Conservation (phyloP, 2,113 vertebrate species). For the Nestor notabilis region DNA sequence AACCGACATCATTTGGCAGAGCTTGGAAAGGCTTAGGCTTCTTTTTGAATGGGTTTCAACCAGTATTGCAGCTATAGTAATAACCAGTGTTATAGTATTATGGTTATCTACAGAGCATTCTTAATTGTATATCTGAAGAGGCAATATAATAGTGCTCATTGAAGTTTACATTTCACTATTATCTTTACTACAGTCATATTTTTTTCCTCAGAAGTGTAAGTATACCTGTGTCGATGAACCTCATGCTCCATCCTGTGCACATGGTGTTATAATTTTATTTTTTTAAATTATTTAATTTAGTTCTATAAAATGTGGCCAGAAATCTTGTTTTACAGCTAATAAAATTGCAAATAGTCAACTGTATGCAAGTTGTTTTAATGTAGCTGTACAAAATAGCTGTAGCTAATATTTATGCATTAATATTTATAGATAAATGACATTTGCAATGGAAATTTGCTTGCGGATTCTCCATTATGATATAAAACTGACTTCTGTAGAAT, state of each 20-base stretch:
- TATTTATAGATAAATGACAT: conserved; percentile 41
- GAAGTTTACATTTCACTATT: background rate
- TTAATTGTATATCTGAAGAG: background rate
- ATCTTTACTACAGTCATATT: background rate
- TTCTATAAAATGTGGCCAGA: background rate
- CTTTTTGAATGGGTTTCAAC: background rate
- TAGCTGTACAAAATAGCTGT: background rate
- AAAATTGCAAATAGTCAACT: background rate
- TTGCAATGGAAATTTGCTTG: conserved; percentile 43
- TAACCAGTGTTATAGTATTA: background rate
- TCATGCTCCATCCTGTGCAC: background rate
- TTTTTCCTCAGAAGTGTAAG: background rate
- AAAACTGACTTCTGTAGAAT: conserved; percentile 18
- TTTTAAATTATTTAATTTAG: background rate
- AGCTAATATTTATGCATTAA: conserved; percentile 11
- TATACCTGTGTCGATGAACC: background rate
- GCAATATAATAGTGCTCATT: background rate
- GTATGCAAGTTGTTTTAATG: background rate
- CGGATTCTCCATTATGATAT: background rate
- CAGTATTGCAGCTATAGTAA: background rate
- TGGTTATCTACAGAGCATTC: background rate
- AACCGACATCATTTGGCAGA: background rate
- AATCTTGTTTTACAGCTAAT: background rate
- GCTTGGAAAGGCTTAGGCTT: background rate
- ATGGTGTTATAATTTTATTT: background rate